These are phyloP conservation scores for Seira sanloemensis DNA, from an alignment of 2,888 invertebrate species.

Conservation along the genomic window DNA sequence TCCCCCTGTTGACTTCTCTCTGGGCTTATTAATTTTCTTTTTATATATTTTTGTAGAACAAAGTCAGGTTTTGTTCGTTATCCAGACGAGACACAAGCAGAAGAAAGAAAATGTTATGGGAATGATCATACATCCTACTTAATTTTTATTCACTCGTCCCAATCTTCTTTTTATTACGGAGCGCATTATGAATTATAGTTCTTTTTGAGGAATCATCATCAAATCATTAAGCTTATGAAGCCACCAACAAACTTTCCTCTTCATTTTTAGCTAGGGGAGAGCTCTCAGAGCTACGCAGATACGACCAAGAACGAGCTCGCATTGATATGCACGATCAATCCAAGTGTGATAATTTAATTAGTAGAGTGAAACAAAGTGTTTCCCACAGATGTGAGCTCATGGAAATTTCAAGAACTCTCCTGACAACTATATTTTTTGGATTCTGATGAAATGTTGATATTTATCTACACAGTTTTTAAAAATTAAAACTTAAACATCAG, in stretches of 20 bases:
- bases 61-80: not conserved
- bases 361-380: constrained; percentile 45
- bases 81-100: no score
- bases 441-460: no score
- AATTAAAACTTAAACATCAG: no score
- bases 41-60: constrained; percentile 6
- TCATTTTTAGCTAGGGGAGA: no score
- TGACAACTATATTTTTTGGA: no score
- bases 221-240: constrained; percentile 3
- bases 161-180: constrained; percentile 6
- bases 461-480: no score
- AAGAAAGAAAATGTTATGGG: constrained; percentile 4
- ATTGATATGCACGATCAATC: not conserved
- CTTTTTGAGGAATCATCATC: constrained; percentile 11
- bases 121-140: constrained; percentile 7
- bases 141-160: constrained; percentile 13
- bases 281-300: not conserved
- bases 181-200: constrained; percentile 10
- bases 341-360: constrained; percentile 61
- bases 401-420: no score
- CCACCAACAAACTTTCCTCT: not conserved
- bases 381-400: constrained; percentile 54
- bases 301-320: not conserved
- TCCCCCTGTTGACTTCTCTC: not conserved
- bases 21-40: not conserved